A percentile compares a stretch with the other conserved stretches of the same genome.
Conservation (phyloP, 2,888 invertebrate species). For the Bellardia bayeri region DNA sequence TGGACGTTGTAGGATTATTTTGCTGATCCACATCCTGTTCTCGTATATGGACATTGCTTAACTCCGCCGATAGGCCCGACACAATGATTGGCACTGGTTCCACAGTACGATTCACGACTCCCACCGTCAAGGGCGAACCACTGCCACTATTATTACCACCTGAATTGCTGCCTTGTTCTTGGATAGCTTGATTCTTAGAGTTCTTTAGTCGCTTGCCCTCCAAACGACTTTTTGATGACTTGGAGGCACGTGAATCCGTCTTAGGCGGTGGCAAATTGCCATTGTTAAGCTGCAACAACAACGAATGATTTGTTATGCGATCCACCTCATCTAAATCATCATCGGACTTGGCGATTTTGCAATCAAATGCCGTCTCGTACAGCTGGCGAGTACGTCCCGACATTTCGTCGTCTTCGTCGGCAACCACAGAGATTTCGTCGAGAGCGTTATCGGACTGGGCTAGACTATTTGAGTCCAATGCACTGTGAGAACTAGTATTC, state of each 20-base stretch:
- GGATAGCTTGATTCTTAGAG: slow-evolving; percentile 83
- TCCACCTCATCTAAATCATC: slow-evolving; percentile 92
- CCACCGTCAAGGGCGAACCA: slow-evolving; percentile 69
- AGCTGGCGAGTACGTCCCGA: slow-evolving; percentile 89
- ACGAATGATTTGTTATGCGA: slow-evolving; percentile 91
- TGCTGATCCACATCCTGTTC: slow-evolving; percentile 80
- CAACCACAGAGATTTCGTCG: slow-evolving; percentile 59
- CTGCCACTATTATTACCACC: slow-evolving; percentile 75
- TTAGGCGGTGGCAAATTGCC: slow-evolving; percentile 78
- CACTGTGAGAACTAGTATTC: slow-evolving; percentile 58
- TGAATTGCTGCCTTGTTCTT: slow-evolving; percentile 78
- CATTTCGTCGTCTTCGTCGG: slow-evolving; percentile 84
- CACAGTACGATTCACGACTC: slow-evolving; percentile 70
- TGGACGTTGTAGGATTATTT: slow-evolving; percentile 84
- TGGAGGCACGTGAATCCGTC: slow-evolving; percentile 84
- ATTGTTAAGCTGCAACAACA: slow-evolving; percentile 87
- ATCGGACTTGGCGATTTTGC: slow-evolving; percentile 92
- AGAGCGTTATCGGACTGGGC: slow-evolving; percentile 73
- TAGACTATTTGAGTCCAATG: slow-evolving; percentile 61
- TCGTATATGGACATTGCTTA: slow-evolving; percentile 87
- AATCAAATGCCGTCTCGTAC: slow-evolving; percentile 96
- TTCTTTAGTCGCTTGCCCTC: slow-evolving; percentile 83
- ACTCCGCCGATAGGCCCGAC: slow-evolving; percentile 83
- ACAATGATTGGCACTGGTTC: slow-evolving; percentile 73
- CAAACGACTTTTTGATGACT: slow-evolving; percentile 77